A percentile compares a stretch with the other conserved stretches of the same genome.
These are phyloP conservation scores for Ctenopoma multispine DNA, from an alignment of 2,797 vertebrate species.

Conservation along the genomic window DNA sequence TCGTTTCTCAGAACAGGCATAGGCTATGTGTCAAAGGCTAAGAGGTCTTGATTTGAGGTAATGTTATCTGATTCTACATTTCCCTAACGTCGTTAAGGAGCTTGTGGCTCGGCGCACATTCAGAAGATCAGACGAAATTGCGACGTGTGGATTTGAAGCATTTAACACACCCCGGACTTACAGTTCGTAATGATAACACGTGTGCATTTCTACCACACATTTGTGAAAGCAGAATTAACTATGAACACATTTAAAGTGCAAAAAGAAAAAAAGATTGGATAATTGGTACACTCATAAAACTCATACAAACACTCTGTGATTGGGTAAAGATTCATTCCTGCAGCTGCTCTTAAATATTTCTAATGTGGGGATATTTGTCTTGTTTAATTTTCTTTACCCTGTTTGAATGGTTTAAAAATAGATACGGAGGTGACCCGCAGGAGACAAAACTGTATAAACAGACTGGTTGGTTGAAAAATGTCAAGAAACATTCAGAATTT, in stretches of 20 bases:
- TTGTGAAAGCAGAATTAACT: background rate
- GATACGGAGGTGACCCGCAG: background rate
- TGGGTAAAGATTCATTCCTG: background rate
- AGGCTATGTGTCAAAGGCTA: slow-evolving; percentile 42
- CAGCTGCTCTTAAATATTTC: background rate
- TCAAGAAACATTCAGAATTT: slow-evolving; percentile 61
- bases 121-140: background rate
- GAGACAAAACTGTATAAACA: slow-evolving; percentile 4
- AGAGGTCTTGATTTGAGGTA: slow-evolving; percentile 35
- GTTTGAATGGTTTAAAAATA: slow-evolving; percentile 5
- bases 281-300: background rate
- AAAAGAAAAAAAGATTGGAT: background rate
- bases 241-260: background rate
- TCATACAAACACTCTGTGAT: background rate
- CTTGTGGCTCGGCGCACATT: slow-evolving; percentile 3
- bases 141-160: background rate
- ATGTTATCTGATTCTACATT: slow-evolving; percentile 33
- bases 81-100: background rate
- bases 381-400: background rate
- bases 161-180: background rate
- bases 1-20: slow-evolving; percentile 26
- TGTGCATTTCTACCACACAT: background rate
- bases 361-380: background rate
- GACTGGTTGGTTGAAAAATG: background rate
- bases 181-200: background rate